A percentile compares a stretch with the other conserved stretches of the same genome.
Conservation (phyloP, 2,888 invertebrate species). For the Chymomyza caudatula region DNA sequence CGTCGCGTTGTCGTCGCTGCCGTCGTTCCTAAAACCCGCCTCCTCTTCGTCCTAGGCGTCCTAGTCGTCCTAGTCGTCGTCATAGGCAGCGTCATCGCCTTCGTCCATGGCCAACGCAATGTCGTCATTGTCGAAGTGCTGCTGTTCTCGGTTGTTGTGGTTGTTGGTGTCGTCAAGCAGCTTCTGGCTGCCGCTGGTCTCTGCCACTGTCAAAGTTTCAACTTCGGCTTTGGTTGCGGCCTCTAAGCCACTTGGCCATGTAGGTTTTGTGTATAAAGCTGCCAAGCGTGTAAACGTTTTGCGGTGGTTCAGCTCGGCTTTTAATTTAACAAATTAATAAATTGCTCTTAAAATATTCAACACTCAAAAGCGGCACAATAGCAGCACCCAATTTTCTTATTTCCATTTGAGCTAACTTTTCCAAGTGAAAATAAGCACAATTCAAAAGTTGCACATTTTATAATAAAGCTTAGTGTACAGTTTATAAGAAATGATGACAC, state of each 20-base stretch:
- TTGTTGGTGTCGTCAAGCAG: constrained; percentile 3
- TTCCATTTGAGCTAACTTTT: too few species aligned
- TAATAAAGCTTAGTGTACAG: too few species aligned
- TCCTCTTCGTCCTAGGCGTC: background rate
- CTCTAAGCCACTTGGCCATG: background rate
- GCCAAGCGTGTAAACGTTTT: constrained; percentile 60
- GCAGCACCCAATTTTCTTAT: background rate
- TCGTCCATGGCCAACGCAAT: constrained; percentile 19
- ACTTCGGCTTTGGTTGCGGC: constrained; percentile 18
- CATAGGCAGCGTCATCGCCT: background rate
- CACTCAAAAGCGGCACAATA: background rate
- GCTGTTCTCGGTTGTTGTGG: constrained; percentile 19
- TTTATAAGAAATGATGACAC: too few species aligned
- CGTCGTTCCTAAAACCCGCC: background rate
- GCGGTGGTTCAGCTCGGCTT: constrained; percentile 36
- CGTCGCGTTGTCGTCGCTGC: background rate
- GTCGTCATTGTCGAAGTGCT: constrained; percentile 39
- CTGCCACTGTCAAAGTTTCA: background rate
- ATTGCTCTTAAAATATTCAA: constrained; percentile 38
- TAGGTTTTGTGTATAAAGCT: constrained; percentile 11
- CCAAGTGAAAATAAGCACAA: too few species aligned
- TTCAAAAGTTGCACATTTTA: too few species aligned
- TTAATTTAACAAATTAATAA: constrained; percentile 64
- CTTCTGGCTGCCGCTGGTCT: constrained; percentile 1
- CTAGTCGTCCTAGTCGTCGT: background rate